Evolutionary conservation across 2,113 vertebrate genomes (phyloP).

Genomic region (Gila orcuttii): DNA sequence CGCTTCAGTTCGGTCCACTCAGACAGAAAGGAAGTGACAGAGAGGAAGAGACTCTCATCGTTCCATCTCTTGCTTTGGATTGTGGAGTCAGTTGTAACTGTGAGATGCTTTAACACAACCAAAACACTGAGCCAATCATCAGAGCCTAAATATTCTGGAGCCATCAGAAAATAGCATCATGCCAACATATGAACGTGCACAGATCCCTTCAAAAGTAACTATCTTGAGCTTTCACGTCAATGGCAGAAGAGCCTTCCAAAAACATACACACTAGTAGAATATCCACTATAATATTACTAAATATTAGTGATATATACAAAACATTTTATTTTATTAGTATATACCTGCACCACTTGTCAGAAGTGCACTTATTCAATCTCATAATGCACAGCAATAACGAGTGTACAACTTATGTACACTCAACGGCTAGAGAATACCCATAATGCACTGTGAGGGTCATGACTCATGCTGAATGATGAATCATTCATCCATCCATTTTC

Average conservation of each 20-base stretch:
- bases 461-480: no score
- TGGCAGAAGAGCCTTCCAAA: background rate
- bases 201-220: background rate
- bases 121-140: slow-evolving; percentile 28
- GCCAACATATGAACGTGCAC: background rate
- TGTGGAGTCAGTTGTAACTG: background rate
- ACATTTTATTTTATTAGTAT: background rate
- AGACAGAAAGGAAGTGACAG: slow-evolving; percentile 46
- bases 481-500: no score
- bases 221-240: background rate
- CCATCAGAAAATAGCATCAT: background rate
- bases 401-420: no score
- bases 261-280: background rate
- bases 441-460: no score
- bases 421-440: no score
- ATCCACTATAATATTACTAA: background rate
- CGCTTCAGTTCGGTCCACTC: slow-evolving; percentile 3
- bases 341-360: background rate
- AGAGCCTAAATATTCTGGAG: background rate
- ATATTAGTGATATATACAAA: background rate
- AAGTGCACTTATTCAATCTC: no score
- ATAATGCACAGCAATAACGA: no score
- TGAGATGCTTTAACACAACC: slow-evolving; percentile 5
- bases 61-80: background rate
- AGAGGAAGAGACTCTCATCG: slow-evolving; percentile 19